Base-by-base conservation (phyloP, 2,797 vertebrate genomes). In the Sphenodon punctatus region DNA sequence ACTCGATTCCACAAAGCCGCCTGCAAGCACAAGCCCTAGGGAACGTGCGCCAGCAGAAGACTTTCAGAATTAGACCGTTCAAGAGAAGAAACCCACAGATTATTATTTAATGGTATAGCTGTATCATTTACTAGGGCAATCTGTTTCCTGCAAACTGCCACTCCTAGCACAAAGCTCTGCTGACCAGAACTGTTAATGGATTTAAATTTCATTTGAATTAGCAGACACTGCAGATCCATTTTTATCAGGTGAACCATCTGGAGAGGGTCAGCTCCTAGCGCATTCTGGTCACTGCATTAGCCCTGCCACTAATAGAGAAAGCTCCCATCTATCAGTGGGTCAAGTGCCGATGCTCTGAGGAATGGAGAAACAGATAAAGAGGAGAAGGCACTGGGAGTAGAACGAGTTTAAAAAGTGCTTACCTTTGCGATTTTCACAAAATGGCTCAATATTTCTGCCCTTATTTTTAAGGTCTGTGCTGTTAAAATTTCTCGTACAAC, bases 341-440 rank as follows among this genome's bases (percentile, higher is more conserved):
- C 19, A 82, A 65, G n/a, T 78, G 38, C 0, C 0, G 41, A 8
- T 88, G 67, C 78, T 0, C 67, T 23, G 5, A 66, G 5, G 32
- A 75, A 30, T 23, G 20, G 10, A 82, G 46, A 79, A 72, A 67
- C n/a, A 82, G 55, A 42, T 36, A 79, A 63, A 48, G 80, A 63
- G 3, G 8, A 75, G 77, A 3, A 16, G 45, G 66, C 53, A 59
- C 42, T 32, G 23, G 4, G 19, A 55, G 41, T 41, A 32, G 19
- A 8, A 25, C 36, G n/a, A 23, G 32, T 39, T 43, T 22, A 74
- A 90, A 63, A 70, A 79, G 80, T 49, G 93, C 97, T 97, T 95
- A 99, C 98, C 97, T 99, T 99, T 82, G 98, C 98, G 92, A 98
- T 98, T 96, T 99, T 99, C 93, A 99, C 96, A 93, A 99, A 99